Conservation (phyloP, 2,113 vertebrate genomes). For the Clupea harengus region DNA sequence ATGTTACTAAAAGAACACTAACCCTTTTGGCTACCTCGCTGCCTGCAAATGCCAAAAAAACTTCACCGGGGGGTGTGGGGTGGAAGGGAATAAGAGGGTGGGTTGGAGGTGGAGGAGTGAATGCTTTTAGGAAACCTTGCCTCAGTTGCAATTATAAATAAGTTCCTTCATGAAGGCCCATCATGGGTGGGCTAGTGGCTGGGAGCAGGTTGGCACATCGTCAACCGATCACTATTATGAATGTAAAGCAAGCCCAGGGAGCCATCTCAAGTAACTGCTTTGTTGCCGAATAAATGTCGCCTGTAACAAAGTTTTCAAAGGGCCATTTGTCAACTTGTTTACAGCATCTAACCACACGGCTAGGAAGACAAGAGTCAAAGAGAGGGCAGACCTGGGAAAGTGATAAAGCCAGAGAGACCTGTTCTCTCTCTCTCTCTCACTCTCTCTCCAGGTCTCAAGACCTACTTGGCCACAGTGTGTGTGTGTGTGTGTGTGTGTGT, state of each 20-base stretch:
- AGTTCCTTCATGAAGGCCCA: slow-evolving; percentile 68
- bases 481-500: slow-evolving; percentile 20
- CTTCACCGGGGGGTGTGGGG: slow-evolving; percentile 60
- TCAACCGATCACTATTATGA: slow-evolving; percentile 74
- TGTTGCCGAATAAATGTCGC: slow-evolving; percentile 75
- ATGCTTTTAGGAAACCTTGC: slow-evolving; percentile 72
- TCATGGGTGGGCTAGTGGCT: slow-evolving; percentile 75
- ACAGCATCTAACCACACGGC: slow-evolving; percentile 67
- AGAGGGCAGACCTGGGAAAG: slow-evolving; percentile 40
- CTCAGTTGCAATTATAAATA: slow-evolving; percentile 74
- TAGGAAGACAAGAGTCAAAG: slow-evolving; percentile 55
- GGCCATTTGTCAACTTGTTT: slow-evolving; percentile 77
- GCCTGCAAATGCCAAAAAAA: slow-evolving; percentile 61
- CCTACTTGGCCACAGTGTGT: background rate
- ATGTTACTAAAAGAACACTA: slow-evolving; percentile 67
- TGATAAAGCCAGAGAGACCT: slow-evolving; percentile 41
- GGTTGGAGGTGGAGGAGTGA: slow-evolving; percentile 32
- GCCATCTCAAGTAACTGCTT: slow-evolving; percentile 77
- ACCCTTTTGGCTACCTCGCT: slow-evolving; percentile 67
- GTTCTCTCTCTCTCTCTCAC: slow-evolving; percentile 15
- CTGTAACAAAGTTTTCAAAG: slow-evolving; percentile 73
- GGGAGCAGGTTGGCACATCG: slow-evolving; percentile 66
- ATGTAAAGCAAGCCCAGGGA: slow-evolving; percentile 71
- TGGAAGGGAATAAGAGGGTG: slow-evolving; percentile 15
- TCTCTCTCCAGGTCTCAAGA: background rate